Conservation (phyloP, 2,797 vertebrate genomes). For the Acanthiza pusilla region DNA sequence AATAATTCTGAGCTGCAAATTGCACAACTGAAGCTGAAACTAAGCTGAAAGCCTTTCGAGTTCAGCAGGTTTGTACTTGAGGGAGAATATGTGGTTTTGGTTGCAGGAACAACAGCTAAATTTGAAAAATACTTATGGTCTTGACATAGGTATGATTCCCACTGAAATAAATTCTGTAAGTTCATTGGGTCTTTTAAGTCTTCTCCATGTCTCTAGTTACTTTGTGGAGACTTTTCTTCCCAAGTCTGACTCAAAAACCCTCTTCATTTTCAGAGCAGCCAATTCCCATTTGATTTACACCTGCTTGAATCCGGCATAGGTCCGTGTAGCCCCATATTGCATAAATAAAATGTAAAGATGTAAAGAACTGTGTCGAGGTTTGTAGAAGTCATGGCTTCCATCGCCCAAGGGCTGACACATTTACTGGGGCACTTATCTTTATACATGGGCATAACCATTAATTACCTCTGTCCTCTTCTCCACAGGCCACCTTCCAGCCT, state of each 20-base stretch:
- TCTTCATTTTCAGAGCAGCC: neutral
- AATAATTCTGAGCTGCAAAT: neutral
- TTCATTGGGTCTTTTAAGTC: neutral
- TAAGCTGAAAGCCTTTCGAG: neutral
- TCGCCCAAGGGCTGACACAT: constrained; percentile 36
- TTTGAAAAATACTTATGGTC: neutral
- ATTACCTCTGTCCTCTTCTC: constrained; percentile 23
- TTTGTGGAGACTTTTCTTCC: neutral
- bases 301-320: neutral
- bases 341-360: neutral
- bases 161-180: neutral
- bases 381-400: neutral
- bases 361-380: neutral
- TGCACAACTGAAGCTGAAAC: constrained; percentile 35
- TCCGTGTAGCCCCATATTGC: neutral
- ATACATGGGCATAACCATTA: constrained; percentile 9
- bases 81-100: neutral
- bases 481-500: constrained; percentile 31
- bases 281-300: neutral
- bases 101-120: neutral
- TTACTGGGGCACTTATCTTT: constrained; percentile 39
- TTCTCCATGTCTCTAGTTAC: neutral
- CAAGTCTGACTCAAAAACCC: neutral
- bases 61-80: neutral
- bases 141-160: neutral